A percentile compares a stretch with the other conserved stretches of the same genome.
Evolutionary conservation across 1,140 invertebrate genomes (phyloP).

Genomic region (Conus betulinus): DNA sequence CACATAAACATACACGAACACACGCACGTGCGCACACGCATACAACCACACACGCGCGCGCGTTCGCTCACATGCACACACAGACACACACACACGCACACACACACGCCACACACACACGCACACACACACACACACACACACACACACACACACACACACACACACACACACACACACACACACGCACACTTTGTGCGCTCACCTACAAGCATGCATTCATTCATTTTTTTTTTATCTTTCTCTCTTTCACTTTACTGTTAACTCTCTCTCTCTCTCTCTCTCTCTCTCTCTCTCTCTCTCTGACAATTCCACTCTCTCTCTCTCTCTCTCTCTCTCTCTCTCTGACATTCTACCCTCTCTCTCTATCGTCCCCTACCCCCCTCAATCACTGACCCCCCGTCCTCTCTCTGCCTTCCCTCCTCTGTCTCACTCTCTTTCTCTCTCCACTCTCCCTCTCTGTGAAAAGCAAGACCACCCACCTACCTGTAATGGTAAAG

Average conservation of each 20-base stretch:
- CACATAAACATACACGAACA: background rate
- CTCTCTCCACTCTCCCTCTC: too few species aligned
- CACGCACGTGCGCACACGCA: background rate
- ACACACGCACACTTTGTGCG: background rate
- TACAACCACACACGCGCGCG: too few species aligned
- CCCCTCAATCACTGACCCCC: background rate
- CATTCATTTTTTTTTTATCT: too few species aligned
- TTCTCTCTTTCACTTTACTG: too few species aligned
- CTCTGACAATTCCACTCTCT: too few species aligned
- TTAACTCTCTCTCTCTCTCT: too few species aligned
- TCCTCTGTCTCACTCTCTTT: too few species aligned
- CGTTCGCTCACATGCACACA: background rate
- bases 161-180: conserved; percentile 11
- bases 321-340: too few species aligned
- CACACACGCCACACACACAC: background rate
- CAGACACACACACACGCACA: background rate
- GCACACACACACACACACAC: conserved; percentile 10
- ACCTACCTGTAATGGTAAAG: conserved; percentile 76
- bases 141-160: background rate
- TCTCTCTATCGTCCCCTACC: background rate
- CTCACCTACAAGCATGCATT: background rate
- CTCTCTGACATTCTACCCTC: background rate
- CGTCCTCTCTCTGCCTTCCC: too few species aligned
- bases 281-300: too few species aligned
- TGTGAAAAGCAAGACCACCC: too few species aligned